Evolutionary conservation across 2,797 vertebrate genomes (phyloP).

Genomic region (Carduelis carduelis): DNA sequence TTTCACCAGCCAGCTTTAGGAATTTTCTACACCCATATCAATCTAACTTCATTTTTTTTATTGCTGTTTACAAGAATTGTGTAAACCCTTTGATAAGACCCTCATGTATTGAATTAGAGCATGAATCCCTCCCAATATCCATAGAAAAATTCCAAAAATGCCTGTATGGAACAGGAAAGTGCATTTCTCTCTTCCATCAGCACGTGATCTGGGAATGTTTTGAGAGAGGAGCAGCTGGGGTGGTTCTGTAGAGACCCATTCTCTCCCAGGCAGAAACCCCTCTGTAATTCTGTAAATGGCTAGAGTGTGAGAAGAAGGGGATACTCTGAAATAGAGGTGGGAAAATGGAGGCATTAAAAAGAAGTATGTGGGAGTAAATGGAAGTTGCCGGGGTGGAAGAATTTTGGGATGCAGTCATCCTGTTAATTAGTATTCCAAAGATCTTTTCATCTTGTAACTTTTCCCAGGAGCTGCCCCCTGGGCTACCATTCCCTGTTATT

Average conservation of each 20-base stretch:
- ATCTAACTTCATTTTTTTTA: not conserved
- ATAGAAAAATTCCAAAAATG: not conserved
- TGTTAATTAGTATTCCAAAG: constrained; percentile 8
- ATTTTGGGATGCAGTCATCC: not conserved
- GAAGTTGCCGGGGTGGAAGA: not conserved
- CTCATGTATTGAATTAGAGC: not conserved
- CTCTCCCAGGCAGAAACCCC: not conserved
- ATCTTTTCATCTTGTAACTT: not conserved
- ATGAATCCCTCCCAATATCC: not conserved
- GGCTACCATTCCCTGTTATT: constrained; percentile 6
- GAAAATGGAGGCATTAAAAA: not conserved
- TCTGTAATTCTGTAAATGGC: not conserved
- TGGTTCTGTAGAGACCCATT: not conserved
- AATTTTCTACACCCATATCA: not conserved
- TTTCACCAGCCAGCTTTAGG: not conserved
- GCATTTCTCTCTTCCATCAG: not conserved
- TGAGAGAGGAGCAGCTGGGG: not conserved
- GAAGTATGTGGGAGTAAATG: not conserved
- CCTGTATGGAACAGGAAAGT: not conserved
- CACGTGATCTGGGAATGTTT: not conserved
- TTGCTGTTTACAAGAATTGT: not conserved
- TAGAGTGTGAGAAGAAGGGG: not conserved
- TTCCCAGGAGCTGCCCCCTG: not conserved
- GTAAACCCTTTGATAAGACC: not conserved
- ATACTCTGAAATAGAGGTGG: not conserved